Base-by-base conservation (phyloP, 2,888 invertebrate species). In the Cephus sareptanus region DNA sequence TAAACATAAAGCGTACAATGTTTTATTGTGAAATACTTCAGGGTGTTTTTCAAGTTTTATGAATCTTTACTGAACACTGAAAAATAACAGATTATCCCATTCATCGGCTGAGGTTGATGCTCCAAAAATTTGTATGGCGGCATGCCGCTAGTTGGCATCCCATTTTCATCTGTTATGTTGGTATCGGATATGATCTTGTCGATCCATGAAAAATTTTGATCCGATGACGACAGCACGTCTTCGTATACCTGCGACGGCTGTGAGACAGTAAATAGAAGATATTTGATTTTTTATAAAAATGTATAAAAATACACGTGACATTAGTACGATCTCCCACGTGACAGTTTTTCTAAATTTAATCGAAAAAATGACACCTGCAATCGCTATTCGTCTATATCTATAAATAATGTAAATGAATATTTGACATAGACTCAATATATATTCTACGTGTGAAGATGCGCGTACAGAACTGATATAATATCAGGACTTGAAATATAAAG, bases 41-140 rank as follows among this genome's bases (percentile, higher is more conserved):
- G 37, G 69, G 9, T 23, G 23, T 2, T 56, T 56, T 71, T 23
- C 13, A 11, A 11, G 1, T 9, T 11, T 80, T 31, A 82, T 3
- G 80, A 78, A 73, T 88, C 87, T 77, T 88, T 88, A 74, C 91
- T 90, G 79, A 91, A 91, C 0, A 89, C 89, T 4, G 89, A 90
- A 84, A 90, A 87, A 80, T 91, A 91, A 81, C 91, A 91, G 9
- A 89, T 85, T 30, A 90, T 82, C 33, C 91, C 91, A 74, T 87
- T 84, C 34, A 85, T 75, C 1, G 91, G 91, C 23, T 81, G 81
- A 0, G 91, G 91, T 78, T 91, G 91, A 76, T 83, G 87, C 11
- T 84, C 76, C 13, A 90, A 78, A 81, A 91, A 91, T 75, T 84
- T 77, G 3, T 86, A 79, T 1, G 90, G 89, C 31, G 83, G 80